Conservation (phyloP, 2,797 vertebrate species). For the Falco rusticolus region DNA sequence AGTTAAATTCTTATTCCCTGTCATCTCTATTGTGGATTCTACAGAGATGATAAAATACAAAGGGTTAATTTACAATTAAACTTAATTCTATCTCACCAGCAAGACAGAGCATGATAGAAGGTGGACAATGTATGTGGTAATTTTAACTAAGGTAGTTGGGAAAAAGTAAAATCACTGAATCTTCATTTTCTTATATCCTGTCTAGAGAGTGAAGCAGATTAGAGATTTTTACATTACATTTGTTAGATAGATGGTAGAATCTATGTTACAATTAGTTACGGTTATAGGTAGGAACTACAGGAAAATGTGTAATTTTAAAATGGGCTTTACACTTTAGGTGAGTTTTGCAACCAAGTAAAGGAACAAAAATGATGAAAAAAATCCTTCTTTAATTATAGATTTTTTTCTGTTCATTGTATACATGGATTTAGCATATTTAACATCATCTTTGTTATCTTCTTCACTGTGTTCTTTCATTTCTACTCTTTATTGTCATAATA, state of each 20-base stretch:
- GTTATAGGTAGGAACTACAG: background rate
- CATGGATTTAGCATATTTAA: background rate
- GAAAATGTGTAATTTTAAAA: background rate
- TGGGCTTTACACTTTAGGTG: background rate
- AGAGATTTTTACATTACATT: background rate
- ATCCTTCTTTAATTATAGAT: background rate
- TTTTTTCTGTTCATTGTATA: background rate
- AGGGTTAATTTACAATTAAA: background rate
- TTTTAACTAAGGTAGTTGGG: background rate
- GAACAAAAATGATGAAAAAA: background rate
- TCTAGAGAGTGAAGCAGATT: background rate
- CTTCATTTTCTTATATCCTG: background rate
- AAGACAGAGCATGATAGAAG: background rate
- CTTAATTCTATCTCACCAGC: background rate
- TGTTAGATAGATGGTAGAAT: background rate
- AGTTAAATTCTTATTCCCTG: background rate
- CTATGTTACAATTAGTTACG: background rate
- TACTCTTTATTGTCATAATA: background rate
- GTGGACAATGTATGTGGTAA: background rate
- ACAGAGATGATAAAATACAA: background rate
- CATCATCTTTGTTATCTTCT: background rate
- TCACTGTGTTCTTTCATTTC: background rate
- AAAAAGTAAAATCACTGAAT: background rate
- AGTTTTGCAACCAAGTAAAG: background rate
- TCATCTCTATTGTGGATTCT: background rate